Evolutionary conservation across 1,140 invertebrate species (phyloP), one percentile per base, ranked within the genome.

Genomic region (Atta colombica): DNA sequence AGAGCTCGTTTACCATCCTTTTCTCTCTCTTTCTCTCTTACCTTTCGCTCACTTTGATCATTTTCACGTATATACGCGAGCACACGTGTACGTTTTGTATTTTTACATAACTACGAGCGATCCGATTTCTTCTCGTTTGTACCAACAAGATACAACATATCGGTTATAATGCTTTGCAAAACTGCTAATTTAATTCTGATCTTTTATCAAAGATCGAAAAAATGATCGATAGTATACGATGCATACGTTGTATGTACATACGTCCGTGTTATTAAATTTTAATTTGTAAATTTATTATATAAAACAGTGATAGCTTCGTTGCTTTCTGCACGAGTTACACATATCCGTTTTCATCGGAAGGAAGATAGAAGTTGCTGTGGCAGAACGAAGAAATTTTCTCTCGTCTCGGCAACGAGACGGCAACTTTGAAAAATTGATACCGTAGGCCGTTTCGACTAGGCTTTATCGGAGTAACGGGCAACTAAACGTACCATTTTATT

Each of bases 401-500:
- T 65, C 74, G 55, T 82, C 39, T 74, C 51, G 61, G 66, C 18
- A 85, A 68, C 39, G 31, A 28, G 31, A 35, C 6, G 31, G 31
- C 31, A 35, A 35, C 31, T 77, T 90, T 90, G 87, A 90, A 90
- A 90, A 90, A 90, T 90, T 90, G 89, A 90, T 86, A 61, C 89
- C 35, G n/a, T 53, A 10, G 77, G 69, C 82, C 86, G 81, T 88
- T 71, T 63, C 49, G 25, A 39, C 25, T 72, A 51, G 81, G 77
- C 87, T 90, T 90, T 90, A 90, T 90, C 89, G 89, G 8, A 35
- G 77, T 75, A 85, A 88, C 89, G 87, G 89, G 71, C 89, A 85
- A 90, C 87, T 90, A 88, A 90, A 90, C 82, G 86, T 88, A 77
- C 77, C 66, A 78, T 86, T 90, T 90, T 90, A 90, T 90, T 88